Base-by-base conservation (phyloP, 2,888 invertebrate species). In the Acrobasis suavella region DNA sequence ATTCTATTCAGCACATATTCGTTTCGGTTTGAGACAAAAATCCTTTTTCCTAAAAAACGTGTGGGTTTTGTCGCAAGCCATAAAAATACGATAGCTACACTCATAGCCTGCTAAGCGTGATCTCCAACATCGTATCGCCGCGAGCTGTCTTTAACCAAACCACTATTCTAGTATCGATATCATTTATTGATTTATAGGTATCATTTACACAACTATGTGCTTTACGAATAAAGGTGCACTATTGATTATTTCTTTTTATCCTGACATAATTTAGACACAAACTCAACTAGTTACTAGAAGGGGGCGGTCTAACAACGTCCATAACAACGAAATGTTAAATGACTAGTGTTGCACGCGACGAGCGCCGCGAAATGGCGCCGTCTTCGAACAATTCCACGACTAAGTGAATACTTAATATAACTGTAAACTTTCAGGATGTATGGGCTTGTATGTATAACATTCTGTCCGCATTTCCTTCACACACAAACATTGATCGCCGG, bases 391-490 rank as follows among this genome's bases (percentile, higher is more conserved):
- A 50, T 39, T 46, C 55, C 62, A 62, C 60, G 12, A 15, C 49
- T 54, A 55, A 49, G 46, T 59, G 62, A 66, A 65, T 60, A 66
- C 66, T 63, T 64, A 55, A 54, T 55, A 37, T 16, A 38, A 37
- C 17, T 15, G 12, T 42, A 46, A 49, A 16, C 46, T 22, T 49
- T 46, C 55, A 38, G 55, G 55, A 49, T 67, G 71, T 68, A 68
- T 66, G 69, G 70, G 71, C 72, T 68, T 68, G 71, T 67, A 70
- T 65, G 68, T 66, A 67, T 72, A 67, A 67, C 67, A 68, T 67
- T 67, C 64, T 68, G 14, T 46, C n/a, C 12, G 46, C 14, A 46
- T n/a, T 46, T 46, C 6, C 46, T n/a, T 14, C 46, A 46, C 46
- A 46, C 8, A 50, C 75, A 70, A 68, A 65, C 14, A 15, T 39